A percentile compares a stretch with the other conserved stretches of the same genome.
Evolutionary conservation across 37 sponge, comb jelly and placozoan species (phyloP).

Genomic region (Ephydatia muelleri): DNA sequence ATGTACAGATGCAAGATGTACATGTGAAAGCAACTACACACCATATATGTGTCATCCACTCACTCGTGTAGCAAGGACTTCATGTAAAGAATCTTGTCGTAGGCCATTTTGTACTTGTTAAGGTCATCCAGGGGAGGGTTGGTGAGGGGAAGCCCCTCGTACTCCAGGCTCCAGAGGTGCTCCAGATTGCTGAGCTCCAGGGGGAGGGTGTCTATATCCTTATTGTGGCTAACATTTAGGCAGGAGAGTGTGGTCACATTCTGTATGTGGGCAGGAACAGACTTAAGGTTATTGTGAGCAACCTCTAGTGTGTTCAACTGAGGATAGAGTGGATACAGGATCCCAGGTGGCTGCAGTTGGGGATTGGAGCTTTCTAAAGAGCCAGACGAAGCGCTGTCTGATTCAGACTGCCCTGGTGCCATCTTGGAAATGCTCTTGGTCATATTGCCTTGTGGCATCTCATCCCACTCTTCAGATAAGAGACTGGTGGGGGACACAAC

Average conservation of each 20-base stretch:
- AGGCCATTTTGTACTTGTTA: constrained; percentile 66
- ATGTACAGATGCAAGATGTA: background rate
- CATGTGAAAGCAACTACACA: background rate
- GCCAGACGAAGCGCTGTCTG: constrained; percentile 13
- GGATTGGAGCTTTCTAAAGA: constrained; percentile 10
- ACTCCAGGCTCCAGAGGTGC: constrained; percentile 79
- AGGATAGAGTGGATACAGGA: constrained; percentile 63
- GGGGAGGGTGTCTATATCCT: constrained; percentile 69
- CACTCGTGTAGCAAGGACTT: constrained; percentile 77
- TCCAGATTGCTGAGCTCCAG: constrained; percentile 78
- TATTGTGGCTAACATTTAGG: constrained; percentile 73
- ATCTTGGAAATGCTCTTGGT: background rate
- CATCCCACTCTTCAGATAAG: background rate
- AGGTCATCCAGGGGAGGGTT: constrained; percentile 63
- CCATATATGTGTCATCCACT: constrained; percentile 9
- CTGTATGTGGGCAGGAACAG: constrained; percentile 64
- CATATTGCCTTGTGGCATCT: background rate
- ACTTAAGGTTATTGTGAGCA: constrained; percentile 43
- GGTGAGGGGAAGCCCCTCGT: constrained; percentile 66
- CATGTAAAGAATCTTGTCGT: constrained; percentile 82
- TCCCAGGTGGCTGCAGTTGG: constrained; percentile 1
- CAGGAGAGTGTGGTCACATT: constrained; percentile 45
- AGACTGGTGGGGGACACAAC: background rate
- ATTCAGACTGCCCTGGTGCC: background rate
- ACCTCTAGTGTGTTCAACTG: constrained; percentile 72